Evolutionary conservation across 64 coral and sea anemone genomes (phyloP), one percentile per base, ranked within the genome.

Genomic region (Catalaphyllia jardinei): DNA sequence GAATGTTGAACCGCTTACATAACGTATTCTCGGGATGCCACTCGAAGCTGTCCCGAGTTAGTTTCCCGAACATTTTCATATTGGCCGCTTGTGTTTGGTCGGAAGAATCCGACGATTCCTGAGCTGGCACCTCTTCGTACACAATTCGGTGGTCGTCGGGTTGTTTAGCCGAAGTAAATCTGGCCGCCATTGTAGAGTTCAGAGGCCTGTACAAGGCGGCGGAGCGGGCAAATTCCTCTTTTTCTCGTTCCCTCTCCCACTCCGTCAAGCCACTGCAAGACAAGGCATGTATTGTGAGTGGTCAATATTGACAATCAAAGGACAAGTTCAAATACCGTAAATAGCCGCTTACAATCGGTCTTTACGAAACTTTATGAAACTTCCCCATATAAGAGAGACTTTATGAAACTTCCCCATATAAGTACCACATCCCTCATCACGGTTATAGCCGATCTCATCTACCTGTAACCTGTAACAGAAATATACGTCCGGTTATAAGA

Each of bases 1-100:
- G 97, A 73, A 99, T 99, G n/a, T 99, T 99, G 71, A 99, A 95
- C 29, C 97, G 69, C 46, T 99, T 99, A 29, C 97, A 99, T 12
- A 99, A 38, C 19, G 95, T 51, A 31, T 88, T 99, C 22, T 90
- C 94, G 31, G 97, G 97, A 82, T 99, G 93, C 97, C 97, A 99
- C 57, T 99, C 88, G 22, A 99, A 99, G 22, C 42, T 91, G 50
- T 93, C 91, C 29, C 97, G 94, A 18, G 97, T 99, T 86, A 99
- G 57, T 61, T 92, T 90, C 28, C 97, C 97, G 83, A 99, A 99
- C 94, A 99, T 95, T 65, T 99, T 99, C 91, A 93, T 99, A 22
- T 46, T 78, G 9, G 97, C 97, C 46, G 97, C 97, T 59, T 90
- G 88, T 20, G 38, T 49, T 86, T 95, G 87, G 16, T 88, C 93